Evolutionary conservation across 2,888 invertebrate species (phyloP).

Genomic region (Erebia palarica): DNA sequence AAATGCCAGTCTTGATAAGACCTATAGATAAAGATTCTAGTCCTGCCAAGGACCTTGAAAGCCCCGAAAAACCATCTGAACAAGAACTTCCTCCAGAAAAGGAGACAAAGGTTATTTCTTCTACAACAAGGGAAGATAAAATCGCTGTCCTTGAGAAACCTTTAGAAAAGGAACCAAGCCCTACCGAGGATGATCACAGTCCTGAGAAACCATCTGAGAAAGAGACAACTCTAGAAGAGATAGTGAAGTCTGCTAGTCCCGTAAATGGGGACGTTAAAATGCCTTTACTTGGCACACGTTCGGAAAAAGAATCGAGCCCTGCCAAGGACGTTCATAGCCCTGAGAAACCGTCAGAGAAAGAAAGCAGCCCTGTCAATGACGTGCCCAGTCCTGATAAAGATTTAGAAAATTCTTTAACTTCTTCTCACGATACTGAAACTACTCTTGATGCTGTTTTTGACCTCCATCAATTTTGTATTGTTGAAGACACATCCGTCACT

Average conservation of each 20-base stretch:
- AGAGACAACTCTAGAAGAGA: not conserved
- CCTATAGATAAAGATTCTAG: conserved; percentile 29
- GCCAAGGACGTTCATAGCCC: conserved; percentile 21
- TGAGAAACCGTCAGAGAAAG: not conserved
- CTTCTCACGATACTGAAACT: no score
- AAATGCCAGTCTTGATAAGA: not conserved
- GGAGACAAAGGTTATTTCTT: no score
- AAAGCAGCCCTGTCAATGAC: conserved; percentile 24
- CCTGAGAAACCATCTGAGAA: not conserved
- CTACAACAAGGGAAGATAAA: no score
- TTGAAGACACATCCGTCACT: conserved; percentile 45
- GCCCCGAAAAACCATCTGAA: no score
- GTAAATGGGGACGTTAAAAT: not conserved
- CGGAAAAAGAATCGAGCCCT: conserved; percentile 33
- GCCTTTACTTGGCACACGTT: not conserved
- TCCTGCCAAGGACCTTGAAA: no score
- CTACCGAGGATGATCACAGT: conserved; percentile 16
- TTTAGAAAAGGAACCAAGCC: conserved; percentile 30
- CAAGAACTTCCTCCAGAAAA: no score
- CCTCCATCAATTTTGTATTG: conserved; percentile 41
- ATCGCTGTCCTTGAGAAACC: no score
- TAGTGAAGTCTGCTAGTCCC: conserved; percentile 17
- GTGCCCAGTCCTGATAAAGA: conserved; percentile 8
- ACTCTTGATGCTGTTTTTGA: conserved; percentile 39
- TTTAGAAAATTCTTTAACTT: not conserved